phyloP scores from a whole-genome alignment of 2,113 vertebrate genomes.

The Ptyas mucosa region DNA sequence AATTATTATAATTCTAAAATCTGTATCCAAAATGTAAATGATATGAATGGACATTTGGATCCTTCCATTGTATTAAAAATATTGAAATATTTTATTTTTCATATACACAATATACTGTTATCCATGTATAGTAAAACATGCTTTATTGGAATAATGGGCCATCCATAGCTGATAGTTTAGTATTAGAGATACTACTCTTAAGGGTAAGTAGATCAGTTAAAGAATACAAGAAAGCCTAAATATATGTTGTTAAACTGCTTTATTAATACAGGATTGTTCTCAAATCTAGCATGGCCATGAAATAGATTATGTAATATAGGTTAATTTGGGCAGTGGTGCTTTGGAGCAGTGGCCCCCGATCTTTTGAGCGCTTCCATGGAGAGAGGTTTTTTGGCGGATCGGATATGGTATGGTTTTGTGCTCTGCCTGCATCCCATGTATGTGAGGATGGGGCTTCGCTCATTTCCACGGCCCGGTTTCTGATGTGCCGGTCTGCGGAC shows the following conservation, averaged over 20 bases:
- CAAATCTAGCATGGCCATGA: neutral
- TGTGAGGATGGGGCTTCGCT: neutral
- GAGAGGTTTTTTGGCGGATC: neutral
- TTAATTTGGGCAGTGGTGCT: neutral
- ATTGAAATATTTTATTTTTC: neutral
- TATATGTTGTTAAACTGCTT: neutral
- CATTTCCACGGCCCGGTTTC: neutral
- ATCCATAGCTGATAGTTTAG: neutral
- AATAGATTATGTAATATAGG: neutral
- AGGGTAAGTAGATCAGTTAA: neutral
- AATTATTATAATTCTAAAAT: neutral
- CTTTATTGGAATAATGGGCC: neutral
- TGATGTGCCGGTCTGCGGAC: rapidly evolving
- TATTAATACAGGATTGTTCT: neutral
- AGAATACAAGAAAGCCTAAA: neutral
- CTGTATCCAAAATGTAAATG: neutral
- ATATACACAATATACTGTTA: neutral
- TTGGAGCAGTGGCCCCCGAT: neutral
- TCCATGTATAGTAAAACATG: neutral
- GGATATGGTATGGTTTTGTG: neutral
- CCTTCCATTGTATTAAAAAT: neutral
- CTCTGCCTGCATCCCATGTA: neutral
- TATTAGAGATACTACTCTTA: neutral
- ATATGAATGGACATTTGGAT: rapidly evolving
- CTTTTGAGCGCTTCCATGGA: neutral